Percentiles rank a stretch among this genome's conserved stretches.
Evolutionary conservation across 2,113 vertebrate species (phyloP).

Genomic region (Corythornis madagascariensis): DNA sequence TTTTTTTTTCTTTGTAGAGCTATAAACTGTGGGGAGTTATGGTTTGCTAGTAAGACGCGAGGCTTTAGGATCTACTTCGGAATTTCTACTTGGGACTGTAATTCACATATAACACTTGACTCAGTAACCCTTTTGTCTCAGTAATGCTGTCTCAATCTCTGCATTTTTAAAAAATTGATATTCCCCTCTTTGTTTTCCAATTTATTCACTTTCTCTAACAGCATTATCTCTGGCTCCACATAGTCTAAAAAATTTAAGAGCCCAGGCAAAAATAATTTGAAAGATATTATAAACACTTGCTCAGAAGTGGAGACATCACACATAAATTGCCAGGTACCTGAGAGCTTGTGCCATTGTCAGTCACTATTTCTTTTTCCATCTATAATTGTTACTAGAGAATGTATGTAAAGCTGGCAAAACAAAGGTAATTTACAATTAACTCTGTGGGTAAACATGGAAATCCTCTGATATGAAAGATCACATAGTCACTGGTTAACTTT

Average conservation of each 20-base stretch:
- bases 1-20: neutral
- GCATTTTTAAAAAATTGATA: neutral
- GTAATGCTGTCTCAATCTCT: slow-evolving; percentile 5
- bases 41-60: neutral
- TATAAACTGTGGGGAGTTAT: neutral
- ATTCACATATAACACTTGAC: neutral
- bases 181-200: neutral
- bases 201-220: slow-evolving; percentile 13
- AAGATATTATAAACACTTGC: slow-evolving; percentile 34
- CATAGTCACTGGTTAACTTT: neutral
- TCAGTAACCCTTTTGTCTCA: neutral
- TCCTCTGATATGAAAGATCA: neutral
- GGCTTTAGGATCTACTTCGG: neutral
- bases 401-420: neutral
- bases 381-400: neutral
- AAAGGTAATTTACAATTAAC: neutral
- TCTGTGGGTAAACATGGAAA: neutral
- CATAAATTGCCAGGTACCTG: slow-evolving; percentile 32
- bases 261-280: slow-evolving; percentile 27
- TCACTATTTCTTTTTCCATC: neutral
- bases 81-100: neutral
- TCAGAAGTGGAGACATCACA: neutral
- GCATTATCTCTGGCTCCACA: neutral
- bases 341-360: neutral
- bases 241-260: slow-evolving; percentile 4